A percentile compares a stretch with the other conserved stretches of the same genome.
Evolutionary conservation across 1,140 invertebrate genomes (phyloP).

Genomic region (Helicoverpa zea): DNA sequence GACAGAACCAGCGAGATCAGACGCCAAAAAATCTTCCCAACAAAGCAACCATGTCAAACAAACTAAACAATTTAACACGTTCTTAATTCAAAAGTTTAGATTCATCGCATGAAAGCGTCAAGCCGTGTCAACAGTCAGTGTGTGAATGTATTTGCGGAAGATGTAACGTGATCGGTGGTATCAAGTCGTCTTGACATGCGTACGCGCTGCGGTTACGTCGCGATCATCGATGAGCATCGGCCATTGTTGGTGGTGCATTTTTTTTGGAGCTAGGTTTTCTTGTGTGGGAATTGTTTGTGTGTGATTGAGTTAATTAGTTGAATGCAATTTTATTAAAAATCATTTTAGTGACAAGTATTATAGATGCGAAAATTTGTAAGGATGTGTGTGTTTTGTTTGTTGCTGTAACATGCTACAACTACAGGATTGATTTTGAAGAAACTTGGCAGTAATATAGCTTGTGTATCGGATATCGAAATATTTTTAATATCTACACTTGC

Average conservation of each 20-base stretch:
- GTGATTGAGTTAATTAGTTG: background rate
- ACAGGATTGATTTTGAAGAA: no score
- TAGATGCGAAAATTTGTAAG: no score
- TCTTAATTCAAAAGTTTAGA: constrained; percentile 1
- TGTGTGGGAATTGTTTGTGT: constrained; percentile 18
- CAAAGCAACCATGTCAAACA: background rate
- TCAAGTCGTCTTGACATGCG: constrained; percentile 1
- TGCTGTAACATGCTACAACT: no score
- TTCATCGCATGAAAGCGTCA: constrained; percentile 48
- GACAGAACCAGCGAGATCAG: no score
- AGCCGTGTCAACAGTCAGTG: constrained; percentile 51
- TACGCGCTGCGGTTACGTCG: constrained; percentile 40
- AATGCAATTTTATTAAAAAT: background rate
- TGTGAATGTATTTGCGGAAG: constrained; percentile 56
- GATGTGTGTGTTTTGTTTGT: no score
- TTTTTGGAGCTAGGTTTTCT: background rate
- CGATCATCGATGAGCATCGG: constrained; percentile 40
- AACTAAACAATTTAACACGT: constrained; percentile 10
- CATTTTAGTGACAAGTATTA: no score
- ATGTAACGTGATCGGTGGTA: constrained; percentile 47
- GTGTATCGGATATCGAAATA: no score
- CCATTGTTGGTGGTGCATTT: constrained; percentile 5
- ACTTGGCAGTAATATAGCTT: no score
- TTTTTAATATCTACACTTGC: no score
- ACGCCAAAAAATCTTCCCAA: no score